Conservation (phyloP, 2,888 invertebrate genomes). For the Phortica okadai region DNA sequence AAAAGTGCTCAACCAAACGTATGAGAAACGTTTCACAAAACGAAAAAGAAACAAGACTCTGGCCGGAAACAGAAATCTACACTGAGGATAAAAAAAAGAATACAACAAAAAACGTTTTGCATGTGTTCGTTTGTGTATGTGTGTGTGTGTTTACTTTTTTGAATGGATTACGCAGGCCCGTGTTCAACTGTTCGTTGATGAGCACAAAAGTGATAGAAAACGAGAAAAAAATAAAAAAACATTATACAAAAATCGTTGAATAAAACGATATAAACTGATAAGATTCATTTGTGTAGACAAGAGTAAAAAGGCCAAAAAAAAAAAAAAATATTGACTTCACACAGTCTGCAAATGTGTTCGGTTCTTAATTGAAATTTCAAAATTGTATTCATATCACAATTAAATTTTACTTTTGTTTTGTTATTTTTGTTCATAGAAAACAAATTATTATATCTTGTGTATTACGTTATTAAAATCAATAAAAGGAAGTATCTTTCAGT, state of each 20-base stretch:
- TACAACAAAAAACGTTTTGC: slow-evolving; percentile 18
- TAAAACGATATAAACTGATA: slow-evolving; percentile 12
- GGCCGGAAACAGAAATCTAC: no score
- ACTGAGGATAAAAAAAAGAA: neutral
- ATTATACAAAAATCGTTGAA: slow-evolving; percentile 38
- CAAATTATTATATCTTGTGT: no score
- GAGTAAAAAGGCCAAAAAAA: neutral
- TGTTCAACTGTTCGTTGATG: slow-evolving; percentile 70
- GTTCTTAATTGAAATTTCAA: no score
- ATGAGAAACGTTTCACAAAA: slow-evolving; percentile 6
- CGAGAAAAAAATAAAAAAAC: slow-evolving; percentile 39
- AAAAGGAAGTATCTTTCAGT: no score
- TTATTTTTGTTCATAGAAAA: no score
- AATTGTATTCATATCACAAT: no score
- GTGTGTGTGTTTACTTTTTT: slow-evolving; percentile 73
- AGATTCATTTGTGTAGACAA: slow-evolving; percentile 43
- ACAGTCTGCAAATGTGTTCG: no score
- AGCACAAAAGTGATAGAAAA: slow-evolving; percentile 45
- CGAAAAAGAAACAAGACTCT: neutral
- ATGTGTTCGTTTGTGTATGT: slow-evolving; percentile 43
- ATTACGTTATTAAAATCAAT: no score
- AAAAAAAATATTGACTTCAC: no score
- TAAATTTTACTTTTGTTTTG: no score
- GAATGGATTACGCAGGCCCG: slow-evolving; percentile 75
- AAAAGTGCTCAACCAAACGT: slow-evolving; percentile 1